These are phyloP conservation scores for Habropoda laboriosa DNA, from an alignment of 1,140 invertebrate genomes.

Conservation along the genomic window DNA sequence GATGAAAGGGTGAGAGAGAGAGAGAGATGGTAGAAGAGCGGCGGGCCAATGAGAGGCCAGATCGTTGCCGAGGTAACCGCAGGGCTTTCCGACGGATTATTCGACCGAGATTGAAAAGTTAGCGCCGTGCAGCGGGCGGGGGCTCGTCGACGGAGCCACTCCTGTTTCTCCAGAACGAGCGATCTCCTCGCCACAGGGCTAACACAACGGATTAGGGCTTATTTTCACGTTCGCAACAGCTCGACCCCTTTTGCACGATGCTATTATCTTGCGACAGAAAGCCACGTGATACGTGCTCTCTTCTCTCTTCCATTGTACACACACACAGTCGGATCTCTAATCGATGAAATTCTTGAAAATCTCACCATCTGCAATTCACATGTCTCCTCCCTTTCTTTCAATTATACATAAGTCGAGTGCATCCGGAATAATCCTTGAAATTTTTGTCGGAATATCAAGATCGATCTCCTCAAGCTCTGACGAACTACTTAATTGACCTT, in stretches of 20 bases:
- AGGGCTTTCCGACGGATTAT: constrained; percentile 75
- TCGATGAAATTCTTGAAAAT: neutral
- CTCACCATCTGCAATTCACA: too few species aligned
- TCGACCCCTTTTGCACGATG: constrained; percentile 29
- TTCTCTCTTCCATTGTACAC: neutral
- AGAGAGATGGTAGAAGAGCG: constrained; percentile 45
- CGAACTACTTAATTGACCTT: too few species aligned
- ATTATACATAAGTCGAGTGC: too few species aligned
- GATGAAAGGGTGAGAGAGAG: too few species aligned
- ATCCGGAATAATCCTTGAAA: too few species aligned
- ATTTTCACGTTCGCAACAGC: constrained; percentile 27
- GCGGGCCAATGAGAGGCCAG: constrained; percentile 77
- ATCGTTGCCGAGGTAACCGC: constrained; percentile 81
- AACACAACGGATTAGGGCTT: constrained; percentile 45
- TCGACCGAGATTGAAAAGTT: constrained; percentile 82
- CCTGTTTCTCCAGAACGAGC: constrained; percentile 24
- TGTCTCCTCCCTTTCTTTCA: too few species aligned
- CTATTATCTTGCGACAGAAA: constrained; percentile 15
- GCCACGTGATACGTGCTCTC: neutral
- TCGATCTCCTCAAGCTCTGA: too few species aligned
- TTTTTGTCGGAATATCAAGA: neutral
- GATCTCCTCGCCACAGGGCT: constrained; percentile 40
- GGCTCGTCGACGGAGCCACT: constrained; percentile 44
- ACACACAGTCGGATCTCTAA: neutral
- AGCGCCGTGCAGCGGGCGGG: constrained; percentile 65